Percentiles rank a stretch among this genome's conserved stretches.
phyloP scores from a whole-genome alignment of 2,888 invertebrate species.

The Cerceris ruficornis region DNA sequence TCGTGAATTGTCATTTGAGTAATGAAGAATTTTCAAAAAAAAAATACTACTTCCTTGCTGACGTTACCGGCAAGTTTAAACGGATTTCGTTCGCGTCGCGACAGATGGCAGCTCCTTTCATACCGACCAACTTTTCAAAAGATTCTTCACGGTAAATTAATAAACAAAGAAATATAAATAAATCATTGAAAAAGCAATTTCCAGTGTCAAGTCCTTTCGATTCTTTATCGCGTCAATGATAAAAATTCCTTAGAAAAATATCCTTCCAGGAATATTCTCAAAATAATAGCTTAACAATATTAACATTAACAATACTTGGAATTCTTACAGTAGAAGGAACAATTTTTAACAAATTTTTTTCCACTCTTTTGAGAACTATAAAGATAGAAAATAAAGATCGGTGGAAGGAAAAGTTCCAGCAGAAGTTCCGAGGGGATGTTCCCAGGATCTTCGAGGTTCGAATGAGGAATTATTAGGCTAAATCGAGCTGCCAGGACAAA shows the following conservation, averaged over 20 bases:
- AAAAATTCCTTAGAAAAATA: no score
- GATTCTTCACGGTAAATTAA: not conserved
- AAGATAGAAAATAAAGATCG: no score
- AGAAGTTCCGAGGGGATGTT: not conserved
- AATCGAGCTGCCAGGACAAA: slow-evolving; percentile 54
- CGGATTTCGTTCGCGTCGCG: not conserved
- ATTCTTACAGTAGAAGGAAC: no score
- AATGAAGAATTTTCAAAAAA: not conserved
- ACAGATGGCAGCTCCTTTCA: slow-evolving; percentile 22
- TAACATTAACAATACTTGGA: no score
- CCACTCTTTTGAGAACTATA: no score
- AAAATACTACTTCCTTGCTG: not conserved
- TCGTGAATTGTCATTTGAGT: not conserved
- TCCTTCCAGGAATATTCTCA: no score
- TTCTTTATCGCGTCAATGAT: no score
- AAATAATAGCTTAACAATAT: no score
- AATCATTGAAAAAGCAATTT: not conserved
- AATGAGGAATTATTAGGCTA: slow-evolving; percentile 51
- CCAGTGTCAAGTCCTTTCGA: no score
- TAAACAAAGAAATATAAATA: not conserved
- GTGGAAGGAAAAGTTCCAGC: no score
- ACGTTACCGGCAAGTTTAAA: slow-evolving; percentile 10
- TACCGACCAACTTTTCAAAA: not conserved
- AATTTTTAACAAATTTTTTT: no score
- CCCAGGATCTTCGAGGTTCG: slow-evolving; percentile 22